These are phyloP conservation scores for Melanerpes aurifrons DNA, from an alignment of 2,113 vertebrate genomes.

Conservation along the genomic window DNA sequence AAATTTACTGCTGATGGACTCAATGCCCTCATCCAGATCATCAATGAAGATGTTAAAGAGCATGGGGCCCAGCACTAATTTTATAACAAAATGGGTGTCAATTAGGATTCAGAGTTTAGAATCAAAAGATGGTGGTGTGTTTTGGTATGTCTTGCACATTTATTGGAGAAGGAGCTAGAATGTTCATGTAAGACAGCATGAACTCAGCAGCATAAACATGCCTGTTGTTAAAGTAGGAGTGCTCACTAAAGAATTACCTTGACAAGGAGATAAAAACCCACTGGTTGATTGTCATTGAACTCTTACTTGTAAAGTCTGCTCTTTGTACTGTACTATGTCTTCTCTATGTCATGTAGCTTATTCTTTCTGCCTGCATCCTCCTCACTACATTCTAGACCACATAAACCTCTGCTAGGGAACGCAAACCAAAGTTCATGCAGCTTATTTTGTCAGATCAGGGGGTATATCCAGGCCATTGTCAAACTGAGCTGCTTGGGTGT, in stretches of 20 bases:
- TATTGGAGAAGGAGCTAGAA: neutral
- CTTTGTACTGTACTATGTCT: neutral
- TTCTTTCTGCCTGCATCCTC: neutral
- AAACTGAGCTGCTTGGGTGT: neutral
- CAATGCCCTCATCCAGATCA: no score
- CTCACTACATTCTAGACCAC: neutral
- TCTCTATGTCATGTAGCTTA: neutral
- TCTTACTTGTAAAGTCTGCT: neutral
- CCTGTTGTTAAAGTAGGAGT: neutral
- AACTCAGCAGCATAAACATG: neutral
- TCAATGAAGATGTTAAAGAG: no score
- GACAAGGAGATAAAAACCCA: neutral
- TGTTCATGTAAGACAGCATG: neutral
- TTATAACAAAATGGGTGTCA: neutral
- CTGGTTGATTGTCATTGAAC: neutral
- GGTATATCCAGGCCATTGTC: neutral
- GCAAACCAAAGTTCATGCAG: neutral
- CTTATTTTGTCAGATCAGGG: neutral
- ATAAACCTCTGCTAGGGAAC: neutral
- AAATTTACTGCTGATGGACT: no score
- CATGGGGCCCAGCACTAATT: neutral
- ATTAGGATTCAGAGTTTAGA: neutral
- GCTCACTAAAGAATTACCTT: neutral
- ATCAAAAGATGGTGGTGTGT: neutral
- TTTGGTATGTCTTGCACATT: neutral